Conservation (phyloP, 53 echinoderm and acorn worm species). For the Holothuria scabra region DNA sequence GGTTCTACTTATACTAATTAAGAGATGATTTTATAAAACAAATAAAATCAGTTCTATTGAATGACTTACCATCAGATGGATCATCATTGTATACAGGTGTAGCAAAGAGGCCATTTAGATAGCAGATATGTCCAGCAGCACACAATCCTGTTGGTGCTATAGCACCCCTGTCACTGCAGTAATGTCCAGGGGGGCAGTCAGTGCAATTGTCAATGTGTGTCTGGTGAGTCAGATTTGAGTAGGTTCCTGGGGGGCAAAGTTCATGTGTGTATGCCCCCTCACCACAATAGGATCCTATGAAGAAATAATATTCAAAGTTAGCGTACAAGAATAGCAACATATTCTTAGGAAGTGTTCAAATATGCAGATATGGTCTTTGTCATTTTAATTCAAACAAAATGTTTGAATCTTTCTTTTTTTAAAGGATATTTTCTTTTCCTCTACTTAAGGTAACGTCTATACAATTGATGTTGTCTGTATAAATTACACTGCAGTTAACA, state of each 20-base stretch:
- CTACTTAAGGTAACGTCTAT: no score
- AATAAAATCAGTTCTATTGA: no score
- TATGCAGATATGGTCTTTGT: no score
- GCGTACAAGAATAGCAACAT: not conserved
- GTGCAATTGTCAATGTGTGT: slow-evolving; percentile 90
- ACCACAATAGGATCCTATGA: slow-evolving; percentile 85
- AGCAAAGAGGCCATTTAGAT: slow-evolving; percentile 68
- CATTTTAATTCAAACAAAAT: no score
- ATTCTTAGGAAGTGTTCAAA: no score
- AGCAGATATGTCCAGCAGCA: slow-evolving; percentile 93
- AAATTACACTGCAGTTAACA: no score
- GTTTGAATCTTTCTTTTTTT: no score
- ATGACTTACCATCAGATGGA: slow-evolving; percentile 74
- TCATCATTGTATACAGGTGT: slow-evolving; percentile 97
- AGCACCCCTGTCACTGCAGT: slow-evolving; percentile 76
- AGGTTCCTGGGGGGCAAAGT: slow-evolving; percentile 84
- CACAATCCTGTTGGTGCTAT: slow-evolving; percentile 65
- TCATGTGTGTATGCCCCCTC: slow-evolving; percentile 82
- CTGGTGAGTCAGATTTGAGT: slow-evolving; percentile 75
- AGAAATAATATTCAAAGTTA: slow-evolving; percentile 2
- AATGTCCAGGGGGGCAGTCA: slow-evolving; percentile 81
- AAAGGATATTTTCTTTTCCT: no score
- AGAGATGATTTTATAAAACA: no score
- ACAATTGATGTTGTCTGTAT: no score
- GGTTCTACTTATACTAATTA: no score